These are phyloP conservation scores for Pristionchus arcanus DNA, from an alignment of 2,888 invertebrate genomes.

Conservation along the genomic window DNA sequence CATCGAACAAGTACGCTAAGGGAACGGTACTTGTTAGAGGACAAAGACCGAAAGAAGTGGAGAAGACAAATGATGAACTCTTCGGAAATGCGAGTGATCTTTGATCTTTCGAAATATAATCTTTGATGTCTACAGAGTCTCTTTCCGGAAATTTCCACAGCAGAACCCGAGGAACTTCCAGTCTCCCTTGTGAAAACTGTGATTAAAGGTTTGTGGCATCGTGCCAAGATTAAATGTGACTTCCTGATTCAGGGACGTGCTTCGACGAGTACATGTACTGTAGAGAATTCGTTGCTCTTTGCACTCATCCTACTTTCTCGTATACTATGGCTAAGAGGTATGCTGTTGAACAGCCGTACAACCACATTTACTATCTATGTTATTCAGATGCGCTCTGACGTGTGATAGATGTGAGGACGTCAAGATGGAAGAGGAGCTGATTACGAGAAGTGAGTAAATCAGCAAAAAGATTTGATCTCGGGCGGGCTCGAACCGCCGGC, in stretches of 20 bases:
- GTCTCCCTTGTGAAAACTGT: constrained; percentile 67
- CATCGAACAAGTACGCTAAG: neutral
- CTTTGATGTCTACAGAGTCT: constrained; percentile 55
- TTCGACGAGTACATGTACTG: constrained; percentile 73
- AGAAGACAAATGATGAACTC: constrained; percentile 42
- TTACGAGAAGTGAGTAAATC: constrained; percentile 35
- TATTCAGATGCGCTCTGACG: constrained; percentile 63
- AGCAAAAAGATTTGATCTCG: constrained; percentile 63
- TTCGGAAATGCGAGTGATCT: constrained; percentile 46
- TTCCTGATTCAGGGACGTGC: constrained; percentile 62
- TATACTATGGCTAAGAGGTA: constrained; percentile 66
- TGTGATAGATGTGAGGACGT: constrained; percentile 69
- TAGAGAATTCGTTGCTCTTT: constrained; percentile 68
- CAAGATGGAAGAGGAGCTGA: constrained; percentile 59
- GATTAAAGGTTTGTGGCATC: constrained; percentile 59
- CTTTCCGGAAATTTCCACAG: constrained; percentile 60
- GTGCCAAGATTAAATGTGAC: neutral
- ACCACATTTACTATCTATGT: neutral
- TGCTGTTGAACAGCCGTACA: too few species aligned
- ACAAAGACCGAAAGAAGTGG: neutral
- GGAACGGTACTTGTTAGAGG: constrained; percentile 21
- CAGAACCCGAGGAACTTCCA: constrained; percentile 58
- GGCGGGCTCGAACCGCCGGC: constrained; percentile 71
- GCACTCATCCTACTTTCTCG: constrained; percentile 67
- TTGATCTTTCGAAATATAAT: neutral